Conservation (phyloP, 2,113 vertebrate genomes). For the Phrynosoma blainvillii region DNA sequence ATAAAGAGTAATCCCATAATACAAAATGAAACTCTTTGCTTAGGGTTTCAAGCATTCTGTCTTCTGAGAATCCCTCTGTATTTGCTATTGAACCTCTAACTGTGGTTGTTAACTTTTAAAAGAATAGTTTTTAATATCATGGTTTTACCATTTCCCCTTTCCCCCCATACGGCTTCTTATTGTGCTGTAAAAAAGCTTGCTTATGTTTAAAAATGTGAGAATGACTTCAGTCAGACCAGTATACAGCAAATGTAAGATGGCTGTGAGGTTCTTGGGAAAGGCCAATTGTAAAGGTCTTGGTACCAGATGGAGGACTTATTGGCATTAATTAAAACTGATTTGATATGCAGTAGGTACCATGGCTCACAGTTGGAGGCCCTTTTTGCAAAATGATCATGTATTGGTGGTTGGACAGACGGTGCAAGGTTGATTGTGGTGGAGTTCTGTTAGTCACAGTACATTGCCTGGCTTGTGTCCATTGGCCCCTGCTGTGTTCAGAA, state of each 20-base stretch:
- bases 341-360: slow-evolving; percentile 57
- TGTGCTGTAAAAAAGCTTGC: not conserved
- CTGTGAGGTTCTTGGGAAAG: slow-evolving; percentile 36
- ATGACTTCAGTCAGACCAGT: slow-evolving; percentile 28
- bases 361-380: slow-evolving; percentile 52
- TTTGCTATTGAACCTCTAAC: not conserved
- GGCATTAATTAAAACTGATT: slow-evolving; percentile 78
- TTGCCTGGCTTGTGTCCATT: slow-evolving; percentile 64
- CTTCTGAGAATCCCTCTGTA: not conserved
- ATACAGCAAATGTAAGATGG: slow-evolving; percentile 18
- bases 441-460: slow-evolving; percentile 74
- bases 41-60: not conserved
- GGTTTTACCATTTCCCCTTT: not conserved
- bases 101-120: not conserved
- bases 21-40: not conserved
- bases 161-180: not conserved
- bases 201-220: slow-evolving; percentile 9
- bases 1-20: not conserved
- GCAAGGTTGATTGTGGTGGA: slow-evolving; percentile 65
- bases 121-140: not conserved
- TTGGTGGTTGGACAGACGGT: slow-evolving; percentile 69
- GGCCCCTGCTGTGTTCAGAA: slow-evolving; percentile 55
- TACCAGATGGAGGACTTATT: slow-evolving; percentile 74
- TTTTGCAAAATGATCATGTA: slow-evolving; percentile 58
- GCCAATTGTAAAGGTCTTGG: slow-evolving; percentile 48